phyloP scores from a whole-genome alignment of 1,140 invertebrate species.

The Drosophila virilis region DNA sequence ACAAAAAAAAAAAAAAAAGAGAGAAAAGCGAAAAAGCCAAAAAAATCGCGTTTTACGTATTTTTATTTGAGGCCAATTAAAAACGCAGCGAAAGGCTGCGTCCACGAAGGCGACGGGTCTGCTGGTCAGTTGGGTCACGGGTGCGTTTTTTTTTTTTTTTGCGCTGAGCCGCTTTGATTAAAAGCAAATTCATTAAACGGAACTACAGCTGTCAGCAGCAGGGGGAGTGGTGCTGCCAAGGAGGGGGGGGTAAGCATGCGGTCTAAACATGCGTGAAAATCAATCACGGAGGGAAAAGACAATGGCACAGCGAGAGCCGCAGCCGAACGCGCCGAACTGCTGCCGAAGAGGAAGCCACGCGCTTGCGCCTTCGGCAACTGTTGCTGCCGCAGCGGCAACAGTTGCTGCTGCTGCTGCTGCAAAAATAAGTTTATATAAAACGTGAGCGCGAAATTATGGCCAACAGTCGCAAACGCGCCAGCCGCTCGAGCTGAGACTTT shows the following conservation, averaged over 20 bases:
- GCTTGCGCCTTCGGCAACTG: slow-evolving; percentile 22
- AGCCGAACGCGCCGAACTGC: slow-evolving; percentile 9
- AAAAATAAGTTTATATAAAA: slow-evolving; percentile 74
- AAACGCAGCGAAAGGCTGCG: slow-evolving; percentile 66
- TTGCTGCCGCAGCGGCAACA: slow-evolving; percentile 17
- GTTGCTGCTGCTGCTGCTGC: slow-evolving; percentile 13
- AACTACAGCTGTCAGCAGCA: slow-evolving; percentile 34
- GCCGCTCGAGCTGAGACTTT: slow-evolving; percentile 41
- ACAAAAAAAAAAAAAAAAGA: background rate
- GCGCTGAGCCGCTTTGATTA: slow-evolving; percentile 34
- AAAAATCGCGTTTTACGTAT: background rate
- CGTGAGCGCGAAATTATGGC: slow-evolving; percentile 52
- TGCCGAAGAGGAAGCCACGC: slow-evolving; percentile 28
- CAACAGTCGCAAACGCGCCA: slow-evolving; percentile 72
- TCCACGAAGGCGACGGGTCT: slow-evolving; percentile 17
- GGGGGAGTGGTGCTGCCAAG: background rate
- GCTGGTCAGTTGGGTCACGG: slow-evolving; percentile 33
- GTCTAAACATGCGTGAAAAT: slow-evolving; percentile 72
- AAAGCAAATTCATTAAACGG: slow-evolving; percentile 61
- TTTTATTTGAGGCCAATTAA: slow-evolving; percentile 46
- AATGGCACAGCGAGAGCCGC: slow-evolving; percentile 36
- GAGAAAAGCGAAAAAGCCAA: background rate
- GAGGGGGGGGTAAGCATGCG: background rate
- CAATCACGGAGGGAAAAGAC: slow-evolving; percentile 60
- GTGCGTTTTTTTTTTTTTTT: slow-evolving; percentile 9